Percentiles rank a stretch among this genome's conserved stretches.
phyloP scores from a whole-genome alignment of 2,113 vertebrate genomes.

The Sclerurus mexicanus region DNA sequence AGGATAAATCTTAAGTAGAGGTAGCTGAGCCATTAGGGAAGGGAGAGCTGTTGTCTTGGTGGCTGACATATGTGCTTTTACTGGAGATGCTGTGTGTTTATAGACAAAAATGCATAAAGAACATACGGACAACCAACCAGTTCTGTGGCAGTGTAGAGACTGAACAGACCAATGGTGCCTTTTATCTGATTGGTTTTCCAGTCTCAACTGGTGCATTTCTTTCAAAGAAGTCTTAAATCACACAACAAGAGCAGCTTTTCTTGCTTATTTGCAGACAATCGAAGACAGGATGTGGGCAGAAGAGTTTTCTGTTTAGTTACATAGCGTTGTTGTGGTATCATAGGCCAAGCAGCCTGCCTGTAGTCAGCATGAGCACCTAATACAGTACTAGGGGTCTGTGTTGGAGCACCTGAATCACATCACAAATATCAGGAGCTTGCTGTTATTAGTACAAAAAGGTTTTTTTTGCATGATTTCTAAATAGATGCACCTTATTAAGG shows the following conservation, averaged over 20 bases:
- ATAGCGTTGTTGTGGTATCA: not conserved
- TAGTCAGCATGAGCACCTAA: not conserved
- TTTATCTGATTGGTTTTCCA: not conserved
- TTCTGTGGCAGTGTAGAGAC: fast-evolving
- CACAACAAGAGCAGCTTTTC: not conserved
- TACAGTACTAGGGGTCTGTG: not conserved
- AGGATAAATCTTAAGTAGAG: not conserved
- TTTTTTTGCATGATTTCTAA: not conserved
- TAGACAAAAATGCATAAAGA: not conserved
- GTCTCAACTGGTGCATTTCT: not conserved
- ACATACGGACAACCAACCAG: fast-evolving
- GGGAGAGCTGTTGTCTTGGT: not conserved
- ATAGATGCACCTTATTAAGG: not conserved
- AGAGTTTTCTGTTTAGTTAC: not conserved
- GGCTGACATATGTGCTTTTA: not conserved
- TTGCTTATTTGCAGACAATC: not conserved
- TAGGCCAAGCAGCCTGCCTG: not conserved
- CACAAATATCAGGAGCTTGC: not conserved
- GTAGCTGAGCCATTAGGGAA: not conserved
- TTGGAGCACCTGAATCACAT: not conserved
- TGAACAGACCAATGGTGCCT: not conserved
- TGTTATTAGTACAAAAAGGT: not conserved
- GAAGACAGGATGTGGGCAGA: not conserved
- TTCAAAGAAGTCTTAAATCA: not conserved
- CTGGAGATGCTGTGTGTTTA: not conserved